phyloP scores from a whole-genome alignment of 2,113 vertebrate species.

The Myotis brandtii region DNA sequence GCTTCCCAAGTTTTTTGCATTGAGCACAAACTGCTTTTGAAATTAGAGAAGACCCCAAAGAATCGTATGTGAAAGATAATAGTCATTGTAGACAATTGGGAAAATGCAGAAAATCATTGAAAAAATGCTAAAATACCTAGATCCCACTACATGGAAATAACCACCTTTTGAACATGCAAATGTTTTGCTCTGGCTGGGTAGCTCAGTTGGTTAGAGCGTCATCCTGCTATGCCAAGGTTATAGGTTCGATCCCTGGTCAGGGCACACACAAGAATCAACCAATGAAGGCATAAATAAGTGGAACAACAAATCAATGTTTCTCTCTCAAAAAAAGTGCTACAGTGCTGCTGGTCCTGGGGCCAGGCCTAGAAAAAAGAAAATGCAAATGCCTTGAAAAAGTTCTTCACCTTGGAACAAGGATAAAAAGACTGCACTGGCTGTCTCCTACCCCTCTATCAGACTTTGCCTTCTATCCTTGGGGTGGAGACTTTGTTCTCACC shows the following conservation, averaged over 20 bases:
- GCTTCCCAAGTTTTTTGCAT: background rate
- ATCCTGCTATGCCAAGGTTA: background rate
- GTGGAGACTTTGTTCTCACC: background rate
- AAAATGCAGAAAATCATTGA: background rate
- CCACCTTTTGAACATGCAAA: slow-evolving; percentile 29
- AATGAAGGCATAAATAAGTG: background rate
- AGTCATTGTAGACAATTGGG: background rate
- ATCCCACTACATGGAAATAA: background rate
- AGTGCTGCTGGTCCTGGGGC: background rate
- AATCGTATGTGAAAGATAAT: slow-evolving; percentile 17
- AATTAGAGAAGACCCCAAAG: slow-evolving; percentile 33
- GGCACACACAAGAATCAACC: background rate
- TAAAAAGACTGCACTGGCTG: background rate
- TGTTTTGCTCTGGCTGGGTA: background rate
- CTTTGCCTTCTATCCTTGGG: background rate
- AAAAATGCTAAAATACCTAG: background rate
- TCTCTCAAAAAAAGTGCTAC: background rate
- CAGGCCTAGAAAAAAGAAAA: background rate
- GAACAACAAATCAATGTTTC: background rate
- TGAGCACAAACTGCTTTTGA: slow-evolving; percentile 63
- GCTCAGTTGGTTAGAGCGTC: background rate
- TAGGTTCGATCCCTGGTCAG: background rate
- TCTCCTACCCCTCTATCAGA: background rate
- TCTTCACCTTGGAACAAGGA: slow-evolving; percentile 20
- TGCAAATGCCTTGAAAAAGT: background rate